These are phyloP conservation scores for Festucalex cinctus DNA, from an alignment of 2,113 vertebrate species.

Conservation along the genomic window DNA sequence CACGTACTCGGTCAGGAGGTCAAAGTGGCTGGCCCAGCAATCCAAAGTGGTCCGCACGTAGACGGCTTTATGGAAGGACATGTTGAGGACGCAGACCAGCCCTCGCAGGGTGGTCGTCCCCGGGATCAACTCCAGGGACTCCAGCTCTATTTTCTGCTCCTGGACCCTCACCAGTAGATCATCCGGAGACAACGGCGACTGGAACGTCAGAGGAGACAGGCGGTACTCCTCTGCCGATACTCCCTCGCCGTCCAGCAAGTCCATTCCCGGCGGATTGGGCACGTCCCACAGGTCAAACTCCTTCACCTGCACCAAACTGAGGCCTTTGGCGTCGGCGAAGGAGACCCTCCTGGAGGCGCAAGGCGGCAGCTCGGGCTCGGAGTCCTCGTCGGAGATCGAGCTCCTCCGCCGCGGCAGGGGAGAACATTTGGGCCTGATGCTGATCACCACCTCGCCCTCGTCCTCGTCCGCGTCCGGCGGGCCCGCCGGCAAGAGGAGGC, in stretches of 20 bases:
- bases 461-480: constrained; percentile 60
- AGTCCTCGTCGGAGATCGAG: constrained; percentile 60
- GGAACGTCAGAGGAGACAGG: constrained; percentile 76
- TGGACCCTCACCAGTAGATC: constrained; percentile 76
- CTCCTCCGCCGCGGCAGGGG: constrained; percentile 66
- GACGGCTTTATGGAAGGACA: constrained; percentile 86
- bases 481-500: constrained; percentile 49
- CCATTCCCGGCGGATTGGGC: constrained; percentile 48
- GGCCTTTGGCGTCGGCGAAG: constrained; percentile 89
- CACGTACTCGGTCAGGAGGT: constrained; percentile 86
- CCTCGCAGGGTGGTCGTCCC: constrained; percentile 81
- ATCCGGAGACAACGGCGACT: constrained; percentile 70
- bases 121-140: constrained; percentile 78
- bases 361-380: constrained; percentile 39
- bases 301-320: constrained; percentile 89
- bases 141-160: constrained; percentile 81
- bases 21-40: constrained; percentile 85
- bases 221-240: constrained; percentile 70
- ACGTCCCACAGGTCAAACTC: constrained; percentile 83
- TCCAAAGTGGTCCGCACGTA: constrained; percentile 87
- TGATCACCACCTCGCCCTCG: constrained; percentile 46
- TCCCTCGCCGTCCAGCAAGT: constrained; percentile 36
- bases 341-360: constrained; percentile 83
- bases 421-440: constrained; percentile 69
- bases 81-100: constrained; percentile 84